Evolutionary conservation across 1,140 invertebrate genomes (phyloP), one percentile per base, ranked within the genome.

Genomic region (Phymorhynchus buccinoides): DNA sequence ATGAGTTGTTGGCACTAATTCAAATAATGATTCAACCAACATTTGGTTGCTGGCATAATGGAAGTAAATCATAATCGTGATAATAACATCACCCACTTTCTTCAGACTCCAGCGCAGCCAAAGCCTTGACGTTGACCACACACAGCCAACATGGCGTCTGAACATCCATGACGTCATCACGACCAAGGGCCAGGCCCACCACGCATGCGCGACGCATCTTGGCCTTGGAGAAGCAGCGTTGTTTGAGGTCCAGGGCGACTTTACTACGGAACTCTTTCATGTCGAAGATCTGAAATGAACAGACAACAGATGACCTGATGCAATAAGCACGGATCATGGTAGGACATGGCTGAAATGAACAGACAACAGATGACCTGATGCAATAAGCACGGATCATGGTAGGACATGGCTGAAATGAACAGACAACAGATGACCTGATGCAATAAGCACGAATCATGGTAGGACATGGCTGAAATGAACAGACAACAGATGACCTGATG

Each of bases 141-240:
- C 87, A 83, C 52, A 89, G 35, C 88, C 90, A 90, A 84, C 89
- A 89, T 39, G 88, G 88, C 14, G 89, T 90, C n/a, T 81, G 30
- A 0, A 80, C 48, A 18, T 84, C 84, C 22, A 88, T 82, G 16
- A 39, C 71, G n/a, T 78, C 68, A 32, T 89, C 87, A 32, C 87
- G 77, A 16, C 89, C 79, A 80, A 90, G 86, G 84, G 86, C 87
- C 12, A 89, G 37, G 68, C 88, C 85, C 44, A 83, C 81, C 27
- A 89, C 80, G 41, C 85, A 86, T 48, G 87, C 84, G 84, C 86
- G 81, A 32, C 75, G 86, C 7, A 88, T 81, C 3, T 78, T 80
- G 18, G 83, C 66, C 14, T 80, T 84, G 52, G 86, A 83, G 62
- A 79, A 75, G 22, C 42, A 35, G 27, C 78, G 66, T 39, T 71